Evolutionary conservation across 2,113 vertebrate species (phyloP), one percentile per base, ranked within the genome.

Genomic region (Cromileptes altivelis): DNA sequence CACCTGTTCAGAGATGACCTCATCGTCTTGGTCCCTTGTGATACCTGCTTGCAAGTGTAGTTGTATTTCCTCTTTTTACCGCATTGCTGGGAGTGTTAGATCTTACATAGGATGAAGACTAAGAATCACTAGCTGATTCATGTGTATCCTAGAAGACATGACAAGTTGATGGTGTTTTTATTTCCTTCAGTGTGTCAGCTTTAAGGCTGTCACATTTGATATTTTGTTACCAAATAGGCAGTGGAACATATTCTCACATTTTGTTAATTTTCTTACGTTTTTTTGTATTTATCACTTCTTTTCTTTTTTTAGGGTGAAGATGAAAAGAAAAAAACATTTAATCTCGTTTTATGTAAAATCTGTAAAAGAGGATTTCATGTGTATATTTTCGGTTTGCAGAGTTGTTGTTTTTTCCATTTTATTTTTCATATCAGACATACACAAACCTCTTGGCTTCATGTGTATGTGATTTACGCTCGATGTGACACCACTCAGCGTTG

Each of bases 141-240:
- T 30, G 13, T 72, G 33, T 58, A 12, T 70, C 33, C 23, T 70
- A 23, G 52, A 53, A 19, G 17, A 80, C 49, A 25, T 58, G 58
- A 37, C 0, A 1, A 19, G 7, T 55, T 58, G 42, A 30, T 60
- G 42, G 18, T n/a, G 3, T 55, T 50, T n/a, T 27, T 11, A 18
- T 49, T 50, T 18, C 64, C 4, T 14, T 37, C 21, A 49, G 23
- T 64, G 14, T 3, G 68, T 55, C 27, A 53, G 7, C 30, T 55
- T 55, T 56, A n/a, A 69, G 21, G 21, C 47, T 70, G 56, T 77
- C 27, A 75, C 0, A 47, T 77, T 58, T 80, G 0, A 78, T 76
- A 60, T 69, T 57, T 70, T 75, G 70, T 82, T 77, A 84, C 90
- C 82, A 82, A 85, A 82, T 4, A 15, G 81, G 77, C 87, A 77